These are phyloP conservation scores for Sesia apiformis DNA, from an alignment of 2,888 invertebrate genomes.

Conservation along the genomic window DNA sequence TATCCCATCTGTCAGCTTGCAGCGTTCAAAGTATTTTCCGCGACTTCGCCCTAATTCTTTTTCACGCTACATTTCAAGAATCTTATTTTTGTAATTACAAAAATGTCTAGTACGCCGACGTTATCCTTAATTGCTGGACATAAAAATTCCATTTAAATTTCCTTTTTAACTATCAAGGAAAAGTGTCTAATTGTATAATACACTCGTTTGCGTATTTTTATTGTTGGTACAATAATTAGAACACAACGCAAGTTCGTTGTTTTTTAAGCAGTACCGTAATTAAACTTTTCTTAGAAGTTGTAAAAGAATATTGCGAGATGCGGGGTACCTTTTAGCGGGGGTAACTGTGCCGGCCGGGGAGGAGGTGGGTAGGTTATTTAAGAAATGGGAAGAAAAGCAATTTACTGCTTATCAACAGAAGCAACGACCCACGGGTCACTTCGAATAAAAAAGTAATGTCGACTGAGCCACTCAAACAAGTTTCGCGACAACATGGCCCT, in stretches of 20 bases:
- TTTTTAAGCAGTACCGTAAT: constrained; percentile 55
- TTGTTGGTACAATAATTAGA: constrained; percentile 72
- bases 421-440: constrained; percentile 51
- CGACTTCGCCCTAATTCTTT: constrained; percentile 67
- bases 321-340: constrained; percentile 33
- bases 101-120: constrained; percentile 73
- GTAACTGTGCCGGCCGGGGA: constrained; percentile 12
- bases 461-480: constrained; percentile 28
- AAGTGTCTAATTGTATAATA: constrained; percentile 75
- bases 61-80: constrained; percentile 75
- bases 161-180: constrained; percentile 73
- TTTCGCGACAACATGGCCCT: constrained; percentile 14
- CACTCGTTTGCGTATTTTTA: constrained; percentile 75
- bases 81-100: constrained; percentile 76
- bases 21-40: constrained; percentile 55
- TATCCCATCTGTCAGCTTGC: constrained; percentile 49
- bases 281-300: constrained; percentile 58
- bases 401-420: constrained; percentile 64
- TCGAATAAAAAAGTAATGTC: constrained; percentile 40
- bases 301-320: constrained; percentile 58
- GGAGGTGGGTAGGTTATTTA: constrained; percentile 46
- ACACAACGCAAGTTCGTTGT: constrained; percentile 64
- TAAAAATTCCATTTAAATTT: constrained; percentile 77
- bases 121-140: constrained; percentile 75
- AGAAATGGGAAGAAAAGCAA: constrained; percentile 69